Conservation (phyloP, 1,140 invertebrate genomes). For the Cryptotermes secundus region DNA sequence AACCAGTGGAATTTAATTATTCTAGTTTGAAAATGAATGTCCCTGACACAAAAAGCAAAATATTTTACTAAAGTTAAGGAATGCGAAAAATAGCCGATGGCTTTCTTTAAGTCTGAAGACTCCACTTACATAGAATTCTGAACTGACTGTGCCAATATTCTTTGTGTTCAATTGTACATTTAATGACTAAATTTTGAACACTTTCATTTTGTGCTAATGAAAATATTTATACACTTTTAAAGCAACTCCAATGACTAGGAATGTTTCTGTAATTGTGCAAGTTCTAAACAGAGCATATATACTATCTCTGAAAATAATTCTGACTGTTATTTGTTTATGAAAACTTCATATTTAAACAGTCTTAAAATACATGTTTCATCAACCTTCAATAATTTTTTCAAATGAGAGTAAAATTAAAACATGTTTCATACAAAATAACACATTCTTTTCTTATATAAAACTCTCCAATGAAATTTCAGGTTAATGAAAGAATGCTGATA, state of each 20-base stretch:
- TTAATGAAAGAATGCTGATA: neutral
- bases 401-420: neutral
- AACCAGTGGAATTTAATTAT: too few species aligned
- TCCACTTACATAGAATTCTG: neutral
- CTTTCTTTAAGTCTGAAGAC: too few species aligned
- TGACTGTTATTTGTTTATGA: neutral
- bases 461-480: neutral
- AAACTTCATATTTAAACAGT: neutral
- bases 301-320: neutral
- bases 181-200: neutral
- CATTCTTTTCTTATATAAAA: too few species aligned
- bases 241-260: neutral
- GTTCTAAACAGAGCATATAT: neutral
- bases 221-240: neutral
- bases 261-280: neutral
- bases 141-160: neutral
- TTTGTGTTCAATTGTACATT: neutral
- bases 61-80: too few species aligned
- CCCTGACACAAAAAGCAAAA: too few species aligned
- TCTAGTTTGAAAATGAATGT: too few species aligned
- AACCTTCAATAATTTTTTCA: neutral
- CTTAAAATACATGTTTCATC: neutral
- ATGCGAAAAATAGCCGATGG: too few species aligned
- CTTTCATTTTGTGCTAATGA: neutral
- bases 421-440: slow-evolving; percentile 8